Conservation (phyloP, 2,888 invertebrate species). For the Koerneria pararmatus region DNA sequence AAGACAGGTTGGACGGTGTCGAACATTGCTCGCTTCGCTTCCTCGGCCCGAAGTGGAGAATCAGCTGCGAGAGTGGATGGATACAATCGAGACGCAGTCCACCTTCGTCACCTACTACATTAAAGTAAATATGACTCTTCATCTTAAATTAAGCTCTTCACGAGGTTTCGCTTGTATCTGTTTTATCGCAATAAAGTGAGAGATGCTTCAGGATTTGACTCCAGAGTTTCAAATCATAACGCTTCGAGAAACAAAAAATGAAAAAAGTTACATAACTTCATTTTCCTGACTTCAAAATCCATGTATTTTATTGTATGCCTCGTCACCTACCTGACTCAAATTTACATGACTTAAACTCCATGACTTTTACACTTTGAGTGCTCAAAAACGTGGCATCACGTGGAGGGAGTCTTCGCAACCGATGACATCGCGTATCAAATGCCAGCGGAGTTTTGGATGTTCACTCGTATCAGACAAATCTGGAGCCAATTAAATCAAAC, state of each 20-base stretch:
- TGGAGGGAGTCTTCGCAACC: slow-evolving; percentile 86
- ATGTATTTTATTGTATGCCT: no score
- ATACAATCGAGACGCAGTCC: slow-evolving; percentile 32
- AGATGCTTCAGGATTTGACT: no score
- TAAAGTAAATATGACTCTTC: not conserved
- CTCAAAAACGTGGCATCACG: slow-evolving; percentile 78
- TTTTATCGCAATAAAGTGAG: no score
- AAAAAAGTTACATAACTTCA: no score
- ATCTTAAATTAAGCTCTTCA: no score
- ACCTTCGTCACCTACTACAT: slow-evolving; percentile 31
- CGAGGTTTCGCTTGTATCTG: no score
- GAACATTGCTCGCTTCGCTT: slow-evolving; percentile 17
- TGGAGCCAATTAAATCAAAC: slow-evolving; percentile 72
- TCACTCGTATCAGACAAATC: slow-evolving; percentile 74
- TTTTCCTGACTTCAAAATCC: no score
- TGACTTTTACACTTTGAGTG: no score
- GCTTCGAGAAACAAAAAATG: no score
- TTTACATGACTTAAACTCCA: slow-evolving; percentile 25
- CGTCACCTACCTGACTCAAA: no score
- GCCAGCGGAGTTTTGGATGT: slow-evolving; percentile 87
- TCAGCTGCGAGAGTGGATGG: slow-evolving; percentile 36
- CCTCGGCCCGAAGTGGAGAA: slow-evolving; percentile 13
- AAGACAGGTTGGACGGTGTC: slow-evolving; percentile 16
- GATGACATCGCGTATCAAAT: slow-evolving; percentile 93
- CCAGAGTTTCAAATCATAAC: no score